Conservation (phyloP, 1,140 invertebrate genomes). For the Triops cancriformis region DNA sequence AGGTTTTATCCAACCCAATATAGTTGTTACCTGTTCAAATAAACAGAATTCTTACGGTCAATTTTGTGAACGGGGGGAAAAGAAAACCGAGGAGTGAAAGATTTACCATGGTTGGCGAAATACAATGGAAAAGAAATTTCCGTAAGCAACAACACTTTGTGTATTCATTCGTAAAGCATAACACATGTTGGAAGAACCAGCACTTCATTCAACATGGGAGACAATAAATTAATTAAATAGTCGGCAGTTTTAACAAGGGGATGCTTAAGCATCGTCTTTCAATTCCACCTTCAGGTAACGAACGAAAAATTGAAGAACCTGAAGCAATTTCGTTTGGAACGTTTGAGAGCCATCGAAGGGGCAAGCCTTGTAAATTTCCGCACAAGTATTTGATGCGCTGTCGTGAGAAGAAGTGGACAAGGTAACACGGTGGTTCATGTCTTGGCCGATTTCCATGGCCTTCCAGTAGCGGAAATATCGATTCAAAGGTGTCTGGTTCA, state of each 20-base stretch:
- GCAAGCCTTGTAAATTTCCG: background rate
- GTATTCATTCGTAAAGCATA: background rate
- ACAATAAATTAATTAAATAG: background rate
- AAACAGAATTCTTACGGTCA: background rate
- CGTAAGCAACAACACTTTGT: background rate
- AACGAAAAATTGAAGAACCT: background rate
- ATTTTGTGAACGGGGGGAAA: background rate
- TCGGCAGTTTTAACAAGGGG: background rate
- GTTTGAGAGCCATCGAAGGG: conserved; percentile 10
- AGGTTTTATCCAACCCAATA: background rate
- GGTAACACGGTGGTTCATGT: background rate
- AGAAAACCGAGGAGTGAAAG: background rate
- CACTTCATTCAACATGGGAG: no score
- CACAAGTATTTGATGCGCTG: background rate
- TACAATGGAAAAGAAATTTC: background rate
- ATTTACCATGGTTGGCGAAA: background rate
- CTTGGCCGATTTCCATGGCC: conserved; percentile 13
- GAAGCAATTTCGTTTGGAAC: background rate
- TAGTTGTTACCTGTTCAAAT: background rate
- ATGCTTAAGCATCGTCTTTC: background rate
- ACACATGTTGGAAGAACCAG: background rate
- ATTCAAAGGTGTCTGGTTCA: background rate
- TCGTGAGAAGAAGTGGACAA: background rate
- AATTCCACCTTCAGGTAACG: conserved; percentile 15
- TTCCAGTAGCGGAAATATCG: conserved; percentile 25